Percentiles rank a stretch among this genome's conserved stretches.
Conservation (phyloP, 1,140 invertebrate genomes). For the Thrips palmi region DNA sequence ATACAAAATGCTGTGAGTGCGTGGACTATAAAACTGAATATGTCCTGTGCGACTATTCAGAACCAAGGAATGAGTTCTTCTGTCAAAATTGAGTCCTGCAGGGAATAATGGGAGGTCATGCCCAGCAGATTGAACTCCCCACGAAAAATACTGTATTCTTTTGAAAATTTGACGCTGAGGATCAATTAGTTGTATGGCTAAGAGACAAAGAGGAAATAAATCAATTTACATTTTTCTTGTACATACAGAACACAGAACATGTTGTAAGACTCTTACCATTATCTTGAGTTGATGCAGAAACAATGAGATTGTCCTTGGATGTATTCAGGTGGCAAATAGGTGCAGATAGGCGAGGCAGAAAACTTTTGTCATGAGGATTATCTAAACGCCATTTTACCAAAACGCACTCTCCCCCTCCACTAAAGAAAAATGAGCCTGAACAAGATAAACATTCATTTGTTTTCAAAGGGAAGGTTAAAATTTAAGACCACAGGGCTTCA, state of each 20-base stretch:
- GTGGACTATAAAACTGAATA: conserved; percentile 59
- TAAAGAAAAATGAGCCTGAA: conserved; percentile 44
- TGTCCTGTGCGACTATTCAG: conserved; percentile 60
- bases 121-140: conserved; percentile 26
- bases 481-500: background rate
- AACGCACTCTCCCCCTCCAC: conserved; percentile 58
- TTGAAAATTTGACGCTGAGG: conserved; percentile 33
- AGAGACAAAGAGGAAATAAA: conserved; percentile 9
- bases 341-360: conserved; percentile 52
- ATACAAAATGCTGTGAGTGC: conserved; percentile 44
- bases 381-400: conserved; percentile 58
- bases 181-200: conserved; percentile 47
- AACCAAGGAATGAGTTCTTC: conserved; percentile 41
- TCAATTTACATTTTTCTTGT: background rate
- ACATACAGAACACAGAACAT: background rate
- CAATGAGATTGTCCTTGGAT: conserved; percentile 39
- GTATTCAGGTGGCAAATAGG: conserved; percentile 45
- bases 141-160: conserved; percentile 48
- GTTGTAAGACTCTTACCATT: conserved; percentile 34
- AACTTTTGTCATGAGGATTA: conserved; percentile 33
- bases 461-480: background rate
- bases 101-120: conserved; percentile 31
- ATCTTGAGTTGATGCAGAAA: conserved; percentile 48
- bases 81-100: conserved; percentile 45
- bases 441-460: conserved; percentile 11